These are phyloP conservation scores for Resseliella maxima DNA, from an alignment of 2,888 invertebrate genomes.

Conservation along the genomic window DNA sequence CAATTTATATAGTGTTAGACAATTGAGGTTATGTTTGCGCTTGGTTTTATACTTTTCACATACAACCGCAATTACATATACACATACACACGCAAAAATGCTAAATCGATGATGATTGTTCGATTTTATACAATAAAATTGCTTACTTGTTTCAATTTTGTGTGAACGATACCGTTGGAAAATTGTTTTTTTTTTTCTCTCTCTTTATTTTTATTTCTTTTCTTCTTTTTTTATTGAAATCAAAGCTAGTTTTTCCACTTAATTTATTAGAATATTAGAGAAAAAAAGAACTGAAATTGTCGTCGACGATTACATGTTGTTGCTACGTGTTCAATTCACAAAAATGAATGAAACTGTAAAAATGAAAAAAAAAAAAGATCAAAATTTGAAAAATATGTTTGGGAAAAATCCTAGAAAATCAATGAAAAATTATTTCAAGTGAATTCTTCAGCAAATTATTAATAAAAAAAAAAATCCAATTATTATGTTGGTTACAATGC, in stretches of 20 bases:
- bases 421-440: too few relatives aligned
- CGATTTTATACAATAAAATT: not conserved
- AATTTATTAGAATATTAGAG: too few relatives aligned
- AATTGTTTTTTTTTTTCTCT: not conserved
- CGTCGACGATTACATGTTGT: too few relatives aligned
- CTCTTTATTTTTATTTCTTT: not conserved
- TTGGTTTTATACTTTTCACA: not conserved
- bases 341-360: too few relatives aligned
- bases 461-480: too few relatives aligned
- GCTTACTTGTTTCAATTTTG: slow-evolving; percentile 7
- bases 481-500: too few relatives aligned
- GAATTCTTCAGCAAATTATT: too few relatives aligned
- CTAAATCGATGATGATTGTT: not conserved
- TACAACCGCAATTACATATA: not conserved
- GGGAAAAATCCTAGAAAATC: too few relatives aligned
- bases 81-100: not conserved
- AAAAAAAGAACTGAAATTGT: too few relatives aligned
- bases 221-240: not conserved
- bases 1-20: not conserved
- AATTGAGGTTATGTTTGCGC: slow-evolving; percentile 38
- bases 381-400: too few relatives aligned
- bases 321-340: too few relatives aligned
- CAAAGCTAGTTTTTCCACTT: not conserved
- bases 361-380: too few relatives aligned
- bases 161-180: not conserved